Conservation (phyloP, 2,113 vertebrate genomes). For the Nematolebias whitei region DNA sequence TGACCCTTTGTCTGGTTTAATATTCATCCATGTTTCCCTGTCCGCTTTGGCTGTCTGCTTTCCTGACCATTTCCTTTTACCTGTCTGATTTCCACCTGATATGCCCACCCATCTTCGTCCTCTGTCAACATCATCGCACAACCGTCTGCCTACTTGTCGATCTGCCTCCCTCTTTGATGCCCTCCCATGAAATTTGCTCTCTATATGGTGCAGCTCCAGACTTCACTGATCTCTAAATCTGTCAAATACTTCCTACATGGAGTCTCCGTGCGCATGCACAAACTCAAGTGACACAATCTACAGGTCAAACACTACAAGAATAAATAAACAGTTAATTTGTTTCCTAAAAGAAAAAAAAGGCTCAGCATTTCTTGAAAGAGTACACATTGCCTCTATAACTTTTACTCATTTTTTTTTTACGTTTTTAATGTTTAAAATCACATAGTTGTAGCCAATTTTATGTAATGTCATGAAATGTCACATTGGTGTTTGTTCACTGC, state of each 20-base stretch:
- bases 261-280: slow-evolving; percentile 25
- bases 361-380: too few relatives aligned
- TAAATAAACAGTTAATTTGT: neutral
- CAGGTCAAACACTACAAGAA: neutral
- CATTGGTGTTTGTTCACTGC: too few relatives aligned
- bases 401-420: too few relatives aligned
- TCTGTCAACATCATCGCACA: slow-evolving; percentile 35
- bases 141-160: slow-evolving; percentile 23
- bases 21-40: slow-evolving; percentile 35
- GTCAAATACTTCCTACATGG: slow-evolving; percentile 36
- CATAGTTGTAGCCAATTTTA: too few relatives aligned
- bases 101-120: slow-evolving; percentile 25
- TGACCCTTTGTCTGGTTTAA: slow-evolving; percentile 43
- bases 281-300: slow-evolving; percentile 15
- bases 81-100: slow-evolving; percentile 27
- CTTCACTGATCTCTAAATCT: slow-evolving; percentile 44
- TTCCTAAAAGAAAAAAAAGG: neutral
- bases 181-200: neutral
- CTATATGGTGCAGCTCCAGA: slow-evolving; percentile 13
- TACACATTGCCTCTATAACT: neutral
- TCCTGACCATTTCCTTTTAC: slow-evolving; percentile 31
- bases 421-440: too few relatives aligned
- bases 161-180: neutral
- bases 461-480: too few relatives aligned
- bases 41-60: slow-evolving; percentile 43